Percentiles rank a stretch among this genome's conserved stretches.
These are phyloP conservation scores for Sebastes minor DNA, from an alignment of 2,797 vertebrate genomes.

Conservation along the genomic window DNA sequence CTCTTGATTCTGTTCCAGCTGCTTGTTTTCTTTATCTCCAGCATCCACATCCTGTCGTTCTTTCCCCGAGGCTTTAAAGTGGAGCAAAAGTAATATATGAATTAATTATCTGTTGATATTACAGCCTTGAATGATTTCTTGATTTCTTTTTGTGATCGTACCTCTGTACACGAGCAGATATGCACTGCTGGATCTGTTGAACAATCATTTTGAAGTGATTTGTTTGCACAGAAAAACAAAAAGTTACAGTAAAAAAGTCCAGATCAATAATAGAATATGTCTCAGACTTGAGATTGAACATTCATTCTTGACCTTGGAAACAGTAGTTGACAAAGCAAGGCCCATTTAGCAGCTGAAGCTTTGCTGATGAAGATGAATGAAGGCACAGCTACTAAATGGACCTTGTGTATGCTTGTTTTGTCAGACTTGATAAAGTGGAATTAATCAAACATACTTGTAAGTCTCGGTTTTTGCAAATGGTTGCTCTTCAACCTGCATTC, in stretches of 20 bases:
- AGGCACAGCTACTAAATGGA: background rate
- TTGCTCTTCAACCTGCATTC: constrained; percentile 1
- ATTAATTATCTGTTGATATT: background rate
- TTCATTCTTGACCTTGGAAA: too few relatives aligned
- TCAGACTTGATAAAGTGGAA: background rate
- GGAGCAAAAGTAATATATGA: background rate
- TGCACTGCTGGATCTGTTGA: constrained; percentile 35
- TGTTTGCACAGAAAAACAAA: background rate
- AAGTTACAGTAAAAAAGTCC: background rate
- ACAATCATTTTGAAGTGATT: background rate
- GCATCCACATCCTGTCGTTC: background rate
- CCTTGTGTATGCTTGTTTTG: background rate
- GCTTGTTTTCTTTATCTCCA: background rate
- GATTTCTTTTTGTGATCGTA: background rate
- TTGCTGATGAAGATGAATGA: background rate
- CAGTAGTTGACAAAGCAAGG: too few relatives aligned
- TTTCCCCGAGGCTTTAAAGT: background rate
- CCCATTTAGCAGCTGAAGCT: background rate
- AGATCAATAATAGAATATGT: background rate
- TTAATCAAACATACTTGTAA: background rate
- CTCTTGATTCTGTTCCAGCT: background rate
- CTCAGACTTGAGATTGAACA: background rate
- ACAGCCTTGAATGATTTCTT: background rate
- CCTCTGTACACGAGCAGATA: constrained; percentile 71
- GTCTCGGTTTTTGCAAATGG: background rate